These are phyloP conservation scores for Aromia moschata DNA, from an alignment of 2,888 invertebrate species.

Conservation along the genomic window DNA sequence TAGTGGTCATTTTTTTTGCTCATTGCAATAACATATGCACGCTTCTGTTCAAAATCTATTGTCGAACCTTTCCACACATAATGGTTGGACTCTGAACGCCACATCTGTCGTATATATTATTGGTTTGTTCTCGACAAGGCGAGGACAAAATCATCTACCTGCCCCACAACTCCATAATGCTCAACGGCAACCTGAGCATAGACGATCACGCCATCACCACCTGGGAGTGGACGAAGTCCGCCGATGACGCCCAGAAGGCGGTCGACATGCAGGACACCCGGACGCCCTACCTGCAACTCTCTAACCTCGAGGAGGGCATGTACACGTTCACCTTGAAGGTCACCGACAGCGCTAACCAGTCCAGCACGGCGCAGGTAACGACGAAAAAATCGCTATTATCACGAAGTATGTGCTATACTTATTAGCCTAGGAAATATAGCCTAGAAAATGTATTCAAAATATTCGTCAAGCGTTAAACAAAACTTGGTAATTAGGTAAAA, in stretches of 20 bases:
- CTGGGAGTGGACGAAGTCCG: slow-evolving; percentile 96
- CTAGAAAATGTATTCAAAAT: too few relatives aligned
- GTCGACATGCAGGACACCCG: slow-evolving; percentile 96
- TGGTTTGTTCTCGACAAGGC: slow-evolving; percentile 65
- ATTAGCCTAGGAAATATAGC: too few relatives aligned
- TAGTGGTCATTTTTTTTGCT: too few relatives aligned
- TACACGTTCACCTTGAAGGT: slow-evolving; percentile 94
- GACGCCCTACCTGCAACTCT: slow-evolving; percentile 85
- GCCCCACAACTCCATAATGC: slow-evolving; percentile 84
- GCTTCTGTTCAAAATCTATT: too few relatives aligned
- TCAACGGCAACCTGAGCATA: slow-evolving; percentile 90
- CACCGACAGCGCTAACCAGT: slow-evolving; percentile 90
- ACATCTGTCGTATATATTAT: slow-evolving; percentile 5
- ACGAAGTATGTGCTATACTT: too few relatives aligned
- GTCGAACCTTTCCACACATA: too few relatives aligned
- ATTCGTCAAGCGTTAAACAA: too few relatives aligned
- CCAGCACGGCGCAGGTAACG: slow-evolving; percentile 73
- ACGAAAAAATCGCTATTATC: too few relatives aligned
- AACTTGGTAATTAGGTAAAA: too few relatives aligned
- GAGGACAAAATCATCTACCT: slow-evolving; percentile 89
- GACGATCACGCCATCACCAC: slow-evolving; percentile 93
- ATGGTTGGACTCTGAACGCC: too few relatives aligned
- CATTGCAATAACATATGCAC: too few relatives aligned
- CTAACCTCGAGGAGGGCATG: slow-evolving; percentile 91
- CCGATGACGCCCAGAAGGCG: slow-evolving; percentile 86